A percentile compares a stretch with the other conserved stretches of the same genome.
Conservation (phyloP, 2,888 invertebrate species). For the Flexamia atlantica region DNA sequence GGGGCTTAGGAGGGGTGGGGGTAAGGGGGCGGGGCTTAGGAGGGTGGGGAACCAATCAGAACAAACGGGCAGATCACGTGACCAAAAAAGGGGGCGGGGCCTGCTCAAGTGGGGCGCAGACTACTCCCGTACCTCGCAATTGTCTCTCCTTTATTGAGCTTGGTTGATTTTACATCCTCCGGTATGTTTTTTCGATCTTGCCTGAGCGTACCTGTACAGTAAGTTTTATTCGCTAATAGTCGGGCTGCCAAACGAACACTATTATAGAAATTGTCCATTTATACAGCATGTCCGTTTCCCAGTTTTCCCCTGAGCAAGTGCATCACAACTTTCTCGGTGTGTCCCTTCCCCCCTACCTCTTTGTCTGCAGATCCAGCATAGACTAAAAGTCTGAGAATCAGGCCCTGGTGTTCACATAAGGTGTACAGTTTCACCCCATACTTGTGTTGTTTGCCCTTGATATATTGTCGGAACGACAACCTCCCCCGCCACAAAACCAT, state of each 20-base stretch:
- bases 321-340: constrained; percentile 70
- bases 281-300: constrained; percentile 71
- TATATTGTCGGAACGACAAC: constrained; percentile 71
- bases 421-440: constrained; percentile 70
- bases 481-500: constrained; percentile 69
- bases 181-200: constrained; percentile 68
- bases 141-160: background rate
- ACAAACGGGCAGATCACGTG: too few relatives aligned
- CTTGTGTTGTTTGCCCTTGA: constrained; percentile 71
- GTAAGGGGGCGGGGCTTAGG: too few relatives aligned
- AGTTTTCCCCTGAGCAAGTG: constrained; percentile 71
- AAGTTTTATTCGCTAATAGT: constrained; percentile 69
- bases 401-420: background rate
- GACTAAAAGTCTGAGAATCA: background rate
- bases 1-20: too few relatives aligned
- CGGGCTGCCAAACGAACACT: constrained; percentile 70
- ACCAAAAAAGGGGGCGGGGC: too few relatives aligned
- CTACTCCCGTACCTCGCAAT: background rate
- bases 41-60: too few relatives aligned
- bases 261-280: constrained; percentile 72
- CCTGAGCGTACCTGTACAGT: constrained; percentile 73
- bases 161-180: constrained; percentile 65
- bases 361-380: constrained; percentile 13
- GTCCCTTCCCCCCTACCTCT: constrained; percentile 67
- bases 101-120: too few relatives aligned